Evolutionary conservation across 2,888 invertebrate species (phyloP).

Genomic region (Hirudinaria manillensis): DNA sequence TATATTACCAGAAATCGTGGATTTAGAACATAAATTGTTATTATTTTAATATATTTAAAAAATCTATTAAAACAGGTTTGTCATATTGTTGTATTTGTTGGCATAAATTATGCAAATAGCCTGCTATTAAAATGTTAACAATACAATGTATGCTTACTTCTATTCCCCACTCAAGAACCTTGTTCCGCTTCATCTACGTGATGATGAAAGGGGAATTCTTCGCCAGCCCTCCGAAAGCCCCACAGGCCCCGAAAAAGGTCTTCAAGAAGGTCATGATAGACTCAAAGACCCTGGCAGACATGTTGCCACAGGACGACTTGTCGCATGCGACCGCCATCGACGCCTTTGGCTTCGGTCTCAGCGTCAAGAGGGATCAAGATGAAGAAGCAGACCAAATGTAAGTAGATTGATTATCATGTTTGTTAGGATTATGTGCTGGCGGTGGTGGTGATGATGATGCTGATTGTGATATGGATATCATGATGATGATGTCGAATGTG

Average conservation of each 20-base stretch:
- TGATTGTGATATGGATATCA: not conserved
- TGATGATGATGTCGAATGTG: not conserved
- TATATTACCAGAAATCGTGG: too few species aligned
- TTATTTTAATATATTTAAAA: too few species aligned
- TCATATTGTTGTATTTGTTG: too few species aligned
- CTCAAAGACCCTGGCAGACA: constrained; percentile 24
- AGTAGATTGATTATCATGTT: not conserved
- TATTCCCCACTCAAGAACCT: constrained; percentile 45
- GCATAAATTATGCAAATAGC: too few species aligned
- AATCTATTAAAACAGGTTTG: too few species aligned
- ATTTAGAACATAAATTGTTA: too few species aligned
- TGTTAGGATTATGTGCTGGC: constrained; percentile 58
- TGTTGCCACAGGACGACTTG: constrained; percentile 31
- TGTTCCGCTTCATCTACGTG: constrained; percentile 50
- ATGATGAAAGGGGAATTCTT: constrained; percentile 53
- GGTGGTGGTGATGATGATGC: constrained; percentile 63
- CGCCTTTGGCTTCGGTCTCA: constrained; percentile 23
- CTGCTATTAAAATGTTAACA: too few species aligned
- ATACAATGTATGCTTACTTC: not conserved
- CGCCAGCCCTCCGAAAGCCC: constrained; percentile 26
- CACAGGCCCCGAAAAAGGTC: constrained; percentile 1
- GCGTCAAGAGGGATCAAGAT: constrained; percentile 45
- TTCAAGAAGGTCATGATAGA: constrained; percentile 26
- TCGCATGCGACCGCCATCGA: constrained; percentile 6
- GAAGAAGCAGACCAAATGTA: constrained; percentile 62